Conservation (phyloP, 2,797 vertebrate species). For the Scolopax rusticola region DNA sequence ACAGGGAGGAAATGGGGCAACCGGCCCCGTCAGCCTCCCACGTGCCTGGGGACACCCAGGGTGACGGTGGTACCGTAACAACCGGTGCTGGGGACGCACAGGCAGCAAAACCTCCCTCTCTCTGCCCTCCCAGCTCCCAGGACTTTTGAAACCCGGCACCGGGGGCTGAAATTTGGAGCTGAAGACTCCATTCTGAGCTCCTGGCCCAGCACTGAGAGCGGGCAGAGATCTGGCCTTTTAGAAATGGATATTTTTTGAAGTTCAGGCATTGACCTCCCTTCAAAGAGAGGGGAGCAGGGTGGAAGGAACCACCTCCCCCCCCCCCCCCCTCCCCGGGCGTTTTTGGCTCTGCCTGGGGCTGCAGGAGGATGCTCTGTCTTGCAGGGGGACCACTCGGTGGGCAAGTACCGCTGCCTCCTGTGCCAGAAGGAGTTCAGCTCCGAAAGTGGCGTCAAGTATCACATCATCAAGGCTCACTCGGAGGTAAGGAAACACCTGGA, state of each 20-base stretch:
- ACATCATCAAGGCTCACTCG: constrained; percentile 96
- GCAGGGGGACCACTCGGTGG: constrained; percentile 91
- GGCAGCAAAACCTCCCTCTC: background rate
- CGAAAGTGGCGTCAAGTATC: constrained; percentile 97
- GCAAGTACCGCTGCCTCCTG: constrained; percentile 94
- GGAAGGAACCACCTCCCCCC: no score
- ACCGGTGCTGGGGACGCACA: fast-evolving
- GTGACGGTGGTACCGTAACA: fast-evolving
- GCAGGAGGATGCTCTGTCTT: constrained; percentile 27
- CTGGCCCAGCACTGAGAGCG: fast-evolving
- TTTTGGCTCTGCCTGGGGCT: background rate
- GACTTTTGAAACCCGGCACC: background rate
- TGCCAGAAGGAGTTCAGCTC: constrained; percentile 98
- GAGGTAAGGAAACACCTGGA: constrained; percentile 82
- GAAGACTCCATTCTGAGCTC: background rate
- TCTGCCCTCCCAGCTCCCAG: fast-evolving
- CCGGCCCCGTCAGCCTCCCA: background rate
- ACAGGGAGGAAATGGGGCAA: fast-evolving
- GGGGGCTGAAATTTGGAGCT: background rate
- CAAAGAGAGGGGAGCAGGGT: fast-evolving
- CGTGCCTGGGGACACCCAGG: fast-evolving
- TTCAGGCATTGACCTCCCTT: background rate
- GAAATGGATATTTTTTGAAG: background rate
- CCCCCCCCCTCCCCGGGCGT: fast-evolving
- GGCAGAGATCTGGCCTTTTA: background rate